A percentile compares a stretch with the other conserved stretches of the same genome.
Conservation (phyloP, 2,888 invertebrate species). For the Scaptomyza tumidula region DNA sequence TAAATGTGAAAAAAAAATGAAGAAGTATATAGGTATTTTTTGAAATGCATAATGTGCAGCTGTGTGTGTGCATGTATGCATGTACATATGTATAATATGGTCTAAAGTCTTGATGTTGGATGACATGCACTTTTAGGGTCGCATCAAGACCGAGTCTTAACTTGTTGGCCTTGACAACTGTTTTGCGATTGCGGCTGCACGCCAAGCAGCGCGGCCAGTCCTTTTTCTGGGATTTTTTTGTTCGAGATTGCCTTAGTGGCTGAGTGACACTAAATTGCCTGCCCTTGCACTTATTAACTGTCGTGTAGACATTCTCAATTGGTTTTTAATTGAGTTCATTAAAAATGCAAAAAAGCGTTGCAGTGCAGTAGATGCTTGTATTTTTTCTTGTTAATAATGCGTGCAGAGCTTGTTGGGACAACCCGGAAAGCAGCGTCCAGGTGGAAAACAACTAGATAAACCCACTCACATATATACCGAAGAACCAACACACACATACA, state of each 20-base stretch:
- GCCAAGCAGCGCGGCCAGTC: conserved; percentile 40
- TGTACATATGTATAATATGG: conserved; percentile 1
- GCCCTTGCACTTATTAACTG: conserved; percentile 53
- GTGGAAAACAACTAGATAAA: not conserved
- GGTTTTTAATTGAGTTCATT: conserved; percentile 51
- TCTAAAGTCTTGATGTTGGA: conserved; percentile 35
- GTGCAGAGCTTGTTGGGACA: conserved; percentile 35
- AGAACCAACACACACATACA: conserved; percentile 4
- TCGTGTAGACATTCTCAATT: conserved; percentile 17
- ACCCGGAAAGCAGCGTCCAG: conserved; percentile 47
- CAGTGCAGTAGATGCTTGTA: not conserved
- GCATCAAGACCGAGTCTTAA: conserved; percentile 39
- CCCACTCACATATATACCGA: conserved; percentile 1
- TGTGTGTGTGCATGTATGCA: conserved; percentile 14
- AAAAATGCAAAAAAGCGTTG: conserved; percentile 30
- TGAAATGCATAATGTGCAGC: conserved; percentile 35
- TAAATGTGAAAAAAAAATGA: conserved; percentile 13
- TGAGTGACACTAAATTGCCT: conserved; percentile 22
- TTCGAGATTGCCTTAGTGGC: conserved; percentile 4
- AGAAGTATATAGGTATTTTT: conserved; percentile 30
- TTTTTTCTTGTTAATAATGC: conserved; percentile 6
- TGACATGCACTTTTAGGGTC: conserved; percentile 74
- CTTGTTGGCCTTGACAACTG: conserved; percentile 69
- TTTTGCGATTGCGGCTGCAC: conserved; percentile 16
- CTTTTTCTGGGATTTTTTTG: conserved; percentile 52